These are phyloP conservation scores for Eutrigla gurnardus DNA, from an alignment of 2,797 vertebrate genomes.

Conservation along the genomic window DNA sequence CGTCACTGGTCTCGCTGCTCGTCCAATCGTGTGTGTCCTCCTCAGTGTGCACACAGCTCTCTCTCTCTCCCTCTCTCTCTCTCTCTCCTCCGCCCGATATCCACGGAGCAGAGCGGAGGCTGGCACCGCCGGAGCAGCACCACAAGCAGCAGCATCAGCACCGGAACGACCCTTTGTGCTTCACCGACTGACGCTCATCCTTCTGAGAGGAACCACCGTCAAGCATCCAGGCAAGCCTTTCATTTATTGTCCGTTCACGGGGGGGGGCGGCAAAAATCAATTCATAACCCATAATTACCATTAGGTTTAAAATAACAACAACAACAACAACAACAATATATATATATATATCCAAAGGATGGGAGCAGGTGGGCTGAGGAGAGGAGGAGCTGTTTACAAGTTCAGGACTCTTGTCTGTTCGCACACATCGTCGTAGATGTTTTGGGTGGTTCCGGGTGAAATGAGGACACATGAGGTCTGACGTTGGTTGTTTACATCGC, in stretches of 20 bases:
- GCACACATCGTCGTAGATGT: background rate
- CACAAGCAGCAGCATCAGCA: slow-evolving; percentile 35
- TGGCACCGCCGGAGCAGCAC: slow-evolving; percentile 49
- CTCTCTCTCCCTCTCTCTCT: too few species aligned
- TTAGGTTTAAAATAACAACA: background rate
- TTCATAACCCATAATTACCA: background rate
- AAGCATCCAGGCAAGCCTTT: slow-evolving; percentile 62
- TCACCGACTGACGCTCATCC: slow-evolving; percentile 52
- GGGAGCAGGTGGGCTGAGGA: slow-evolving; percentile 22
- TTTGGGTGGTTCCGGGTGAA: background rate
- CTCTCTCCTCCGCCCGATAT: slow-evolving; percentile 35
- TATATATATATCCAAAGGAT: background rate
- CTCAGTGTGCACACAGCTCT: slow-evolving; percentile 49
- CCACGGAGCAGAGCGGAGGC: slow-evolving; percentile 50
- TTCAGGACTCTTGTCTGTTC: slow-evolving; percentile 16
- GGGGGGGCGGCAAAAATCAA: background rate
- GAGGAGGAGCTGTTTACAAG: slow-evolving; percentile 57
- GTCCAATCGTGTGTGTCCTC: slow-evolving; percentile 63
- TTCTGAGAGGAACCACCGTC: slow-evolving; percentile 36
- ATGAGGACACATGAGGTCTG: background rate
- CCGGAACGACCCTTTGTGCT: slow-evolving; percentile 68
- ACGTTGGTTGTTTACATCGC: slow-evolving; percentile 31
- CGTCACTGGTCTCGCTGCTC: slow-evolving; percentile 50
- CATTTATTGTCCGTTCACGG: background rate
- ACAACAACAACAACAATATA: background rate